Evolutionary conservation across 1,140 invertebrate genomes (phyloP).

Genomic region (Atta cephalotes): DNA sequence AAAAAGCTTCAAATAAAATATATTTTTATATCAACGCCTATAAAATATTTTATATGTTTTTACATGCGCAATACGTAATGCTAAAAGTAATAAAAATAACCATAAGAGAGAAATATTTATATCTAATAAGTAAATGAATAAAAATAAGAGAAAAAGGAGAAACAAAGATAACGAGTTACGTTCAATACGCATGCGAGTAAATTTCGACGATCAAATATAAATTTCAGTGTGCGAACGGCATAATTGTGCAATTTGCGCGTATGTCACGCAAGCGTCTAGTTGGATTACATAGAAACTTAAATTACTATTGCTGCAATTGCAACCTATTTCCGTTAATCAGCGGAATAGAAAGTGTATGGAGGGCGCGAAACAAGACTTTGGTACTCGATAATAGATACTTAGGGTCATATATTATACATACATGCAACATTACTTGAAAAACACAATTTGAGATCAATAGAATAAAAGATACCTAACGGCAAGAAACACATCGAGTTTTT

Average conservation of each 20-base stretch:
- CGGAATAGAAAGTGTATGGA: constrained; percentile 17
- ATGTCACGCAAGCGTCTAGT: constrained; percentile 41
- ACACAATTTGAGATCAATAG: not conserved
- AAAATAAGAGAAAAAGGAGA: constrained; percentile 57
- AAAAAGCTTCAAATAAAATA: not conserved
- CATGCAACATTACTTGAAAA: not conserved
- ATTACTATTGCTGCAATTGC: constrained; percentile 53
- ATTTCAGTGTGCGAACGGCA: constrained; percentile 54
- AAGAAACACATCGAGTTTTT: constrained; percentile 13
- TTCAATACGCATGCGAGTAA: constrained; percentile 58
- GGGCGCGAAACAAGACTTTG: not conserved
- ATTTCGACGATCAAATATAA: constrained; percentile 71
- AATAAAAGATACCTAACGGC: not conserved
- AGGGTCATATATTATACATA: not conserved
- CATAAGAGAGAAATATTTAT: constrained; percentile 23
- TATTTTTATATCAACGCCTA: constrained; percentile 7
- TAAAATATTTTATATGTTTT: not conserved
- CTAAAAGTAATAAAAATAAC: constrained; percentile 16
- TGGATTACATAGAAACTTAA: constrained; percentile 29
- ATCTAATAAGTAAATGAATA: constrained; percentile 33
- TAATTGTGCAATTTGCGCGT: constrained; percentile 41
- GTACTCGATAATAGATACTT: constrained; percentile 11
- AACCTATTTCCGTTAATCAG: constrained; percentile 51
- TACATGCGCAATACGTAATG: not conserved
- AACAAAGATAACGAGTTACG: constrained; percentile 51